phyloP scores from a whole-genome alignment of 2,888 invertebrate species.

The Polydesmus complanatus region DNA sequence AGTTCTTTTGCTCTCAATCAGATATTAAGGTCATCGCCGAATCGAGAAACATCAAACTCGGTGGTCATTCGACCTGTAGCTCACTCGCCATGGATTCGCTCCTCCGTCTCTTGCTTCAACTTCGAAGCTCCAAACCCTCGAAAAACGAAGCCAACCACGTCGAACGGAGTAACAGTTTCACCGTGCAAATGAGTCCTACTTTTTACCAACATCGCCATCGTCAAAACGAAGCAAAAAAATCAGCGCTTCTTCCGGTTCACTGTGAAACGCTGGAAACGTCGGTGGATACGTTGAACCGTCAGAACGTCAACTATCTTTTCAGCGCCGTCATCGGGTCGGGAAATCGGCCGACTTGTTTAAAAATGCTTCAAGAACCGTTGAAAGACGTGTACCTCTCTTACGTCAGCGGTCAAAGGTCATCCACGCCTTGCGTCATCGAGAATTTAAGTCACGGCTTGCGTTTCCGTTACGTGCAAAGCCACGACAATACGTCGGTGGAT shows the following conservation, averaged over 20 bases:
- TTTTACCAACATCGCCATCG: not conserved
- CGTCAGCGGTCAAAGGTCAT: conserved; percentile 34
- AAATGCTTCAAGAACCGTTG: conserved; percentile 66
- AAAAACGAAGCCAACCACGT: not conserved
- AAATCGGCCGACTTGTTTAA: conserved; percentile 50
- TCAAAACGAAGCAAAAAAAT: not conserved
- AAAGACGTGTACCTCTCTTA: conserved; percentile 55
- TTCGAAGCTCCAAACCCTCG: not conserved
- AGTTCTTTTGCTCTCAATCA: no score
- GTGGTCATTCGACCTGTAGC: no score
- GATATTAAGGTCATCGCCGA: no score
- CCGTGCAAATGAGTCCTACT: conserved; percentile 9
- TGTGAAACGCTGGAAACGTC: not conserved
- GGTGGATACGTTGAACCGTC: not conserved
- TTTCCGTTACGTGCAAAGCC: conserved; percentile 37
- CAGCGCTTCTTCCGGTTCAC: no score
- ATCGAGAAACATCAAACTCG: no score
- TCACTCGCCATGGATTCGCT: not conserved
- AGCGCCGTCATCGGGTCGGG: not conserved
- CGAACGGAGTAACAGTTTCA: conserved; percentile 12
- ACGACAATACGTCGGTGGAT: conserved; percentile 26
- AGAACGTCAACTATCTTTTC: conserved; percentile 10
- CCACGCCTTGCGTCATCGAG: conserved; percentile 45
- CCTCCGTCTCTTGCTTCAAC: not conserved
- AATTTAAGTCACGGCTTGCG: conserved; percentile 56